phyloP scores from a whole-genome alignment of 2,797 vertebrate species.

The Oryzias sinensis region DNA sequence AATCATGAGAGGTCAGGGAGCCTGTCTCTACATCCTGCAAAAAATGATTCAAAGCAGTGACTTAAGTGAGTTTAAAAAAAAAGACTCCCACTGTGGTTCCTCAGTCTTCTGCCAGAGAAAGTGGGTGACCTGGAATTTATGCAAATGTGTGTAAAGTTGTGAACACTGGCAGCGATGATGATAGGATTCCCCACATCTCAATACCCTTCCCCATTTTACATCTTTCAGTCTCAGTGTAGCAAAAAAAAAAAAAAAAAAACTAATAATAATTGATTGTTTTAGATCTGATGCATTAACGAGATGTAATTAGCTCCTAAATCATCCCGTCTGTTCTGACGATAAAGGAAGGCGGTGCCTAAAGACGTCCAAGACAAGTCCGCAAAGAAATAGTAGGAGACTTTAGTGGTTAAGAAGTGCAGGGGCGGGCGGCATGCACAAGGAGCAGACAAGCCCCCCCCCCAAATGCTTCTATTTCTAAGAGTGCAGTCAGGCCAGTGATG shows the following conservation, averaged over 20 bases:
- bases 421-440: constrained; percentile 11
- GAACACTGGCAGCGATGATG: constrained; percentile 58
- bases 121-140: constrained; percentile 79
- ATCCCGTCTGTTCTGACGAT: not conserved
- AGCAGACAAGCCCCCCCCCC: constrained; percentile 26
- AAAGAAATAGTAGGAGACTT: not conserved
- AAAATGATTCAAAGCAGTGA: no score
- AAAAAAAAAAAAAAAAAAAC: constrained; percentile 32
- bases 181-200: constrained; percentile 66
- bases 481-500: constrained; percentile 45
- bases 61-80: constrained; percentile 1
- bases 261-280: constrained; percentile 3
- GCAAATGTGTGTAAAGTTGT: constrained; percentile 64
- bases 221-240: constrained; percentile 14
- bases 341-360: not conserved
- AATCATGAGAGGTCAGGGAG: no score
- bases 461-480: constrained; percentile 12
- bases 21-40: no score
- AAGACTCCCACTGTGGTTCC: constrained; percentile 57
- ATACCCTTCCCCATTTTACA: constrained; percentile 32
- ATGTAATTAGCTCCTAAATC: constrained; percentile 19
- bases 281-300: constrained; percentile 12
- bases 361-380: not conserved
- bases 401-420: no score
- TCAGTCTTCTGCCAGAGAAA: constrained; percentile 69